Conservation (phyloP, 2,113 vertebrate genomes). For the Dromiciops gliroides region DNA sequence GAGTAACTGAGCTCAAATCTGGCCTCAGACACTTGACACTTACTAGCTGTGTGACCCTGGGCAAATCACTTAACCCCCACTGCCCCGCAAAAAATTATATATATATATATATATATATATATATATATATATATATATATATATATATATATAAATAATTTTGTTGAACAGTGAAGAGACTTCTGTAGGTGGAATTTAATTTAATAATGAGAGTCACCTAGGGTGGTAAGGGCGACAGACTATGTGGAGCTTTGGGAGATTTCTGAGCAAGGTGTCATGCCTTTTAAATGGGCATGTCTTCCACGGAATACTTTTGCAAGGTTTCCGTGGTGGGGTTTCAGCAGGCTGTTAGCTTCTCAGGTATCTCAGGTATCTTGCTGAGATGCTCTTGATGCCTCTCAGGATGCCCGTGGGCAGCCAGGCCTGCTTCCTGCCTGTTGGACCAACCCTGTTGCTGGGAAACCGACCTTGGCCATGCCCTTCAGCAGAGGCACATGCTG, state of each 20-base stretch:
- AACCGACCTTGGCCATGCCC: conserved; percentile 81
- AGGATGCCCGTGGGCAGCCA: conserved; percentile 84
- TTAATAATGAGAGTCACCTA: too few relatives aligned
- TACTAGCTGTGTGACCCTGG: too few relatives aligned
- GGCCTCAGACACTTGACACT: too few relatives aligned
- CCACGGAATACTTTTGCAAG: conserved; percentile 91
- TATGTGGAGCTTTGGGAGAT: neutral
- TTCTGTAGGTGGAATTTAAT: neutral
- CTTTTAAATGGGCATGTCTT: conserved; percentile 85
- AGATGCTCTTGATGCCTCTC: conserved; percentile 84
- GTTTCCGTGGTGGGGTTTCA: conserved; percentile 87
- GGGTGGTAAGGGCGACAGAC: neutral
- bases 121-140: too few relatives aligned
- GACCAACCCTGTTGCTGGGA: fast-evolving
- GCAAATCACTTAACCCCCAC: too few relatives aligned
- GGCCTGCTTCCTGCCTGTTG: conserved; percentile 83
- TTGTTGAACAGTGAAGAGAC: neutral
- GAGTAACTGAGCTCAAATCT: too few relatives aligned
- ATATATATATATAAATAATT: too few relatives aligned
- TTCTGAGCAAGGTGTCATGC: neutral
- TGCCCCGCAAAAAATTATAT: too few relatives aligned
- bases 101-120: too few relatives aligned
- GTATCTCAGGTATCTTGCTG: conserved; percentile 87
- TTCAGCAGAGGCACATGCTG: conserved; percentile 92
- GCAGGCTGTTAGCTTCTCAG: conserved; percentile 84